Evolutionary conservation across 2,888 invertebrate genomes (phyloP), one percentile per base, ranked within the genome.

Genomic region (Hetaerina titia): DNA sequence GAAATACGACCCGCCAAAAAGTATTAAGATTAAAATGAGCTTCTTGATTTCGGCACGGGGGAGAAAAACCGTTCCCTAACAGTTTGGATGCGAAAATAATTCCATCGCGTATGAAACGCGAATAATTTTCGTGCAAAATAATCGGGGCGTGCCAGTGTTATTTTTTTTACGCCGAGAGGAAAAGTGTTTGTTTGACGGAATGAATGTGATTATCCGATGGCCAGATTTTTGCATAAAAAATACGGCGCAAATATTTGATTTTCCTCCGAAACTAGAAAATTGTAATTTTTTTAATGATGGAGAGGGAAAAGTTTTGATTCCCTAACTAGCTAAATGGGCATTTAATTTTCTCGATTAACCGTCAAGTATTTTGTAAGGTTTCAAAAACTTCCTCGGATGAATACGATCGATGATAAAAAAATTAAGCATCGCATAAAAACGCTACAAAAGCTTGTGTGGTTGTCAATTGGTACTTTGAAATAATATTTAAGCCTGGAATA

Each of bases 11-110:
- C 25, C 81, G 25, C 25, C 25, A 31, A 81, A 81, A 81, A 81
- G 81, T 81, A 25, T 81, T 31, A 11, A 81, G 81, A 81, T 81
- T 81, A 81, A 81, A 31, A 81, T 81, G 81, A 81, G 31, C 81
- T 31, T 31, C 25, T 31, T 81, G 81, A 81, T 81, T 81, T 31
- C 25, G 31, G 81, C 25, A 81, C 31, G 81, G 31, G 25, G 31
- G 31, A 81, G 31, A 22, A 31, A 81, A 81, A 25, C 31, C 11
- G 31, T 81, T 69, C 81, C 81, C 31, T 81, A 11, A 13, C 25
- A 11, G 31, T 31, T 81, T 1, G 81, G 81, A 81, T 81, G 81
- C 31, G 81, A 81, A 31, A 81, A 81, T 81, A 81, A 81, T 81
- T 31, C 81, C 81, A 81, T 81, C 81, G 31, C 7, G 81, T 31